Evolutionary conservation across 2,888 invertebrate species (phyloP), one percentile per base, ranked within the genome.

Genomic region (Drosophila longiperda): DNA sequence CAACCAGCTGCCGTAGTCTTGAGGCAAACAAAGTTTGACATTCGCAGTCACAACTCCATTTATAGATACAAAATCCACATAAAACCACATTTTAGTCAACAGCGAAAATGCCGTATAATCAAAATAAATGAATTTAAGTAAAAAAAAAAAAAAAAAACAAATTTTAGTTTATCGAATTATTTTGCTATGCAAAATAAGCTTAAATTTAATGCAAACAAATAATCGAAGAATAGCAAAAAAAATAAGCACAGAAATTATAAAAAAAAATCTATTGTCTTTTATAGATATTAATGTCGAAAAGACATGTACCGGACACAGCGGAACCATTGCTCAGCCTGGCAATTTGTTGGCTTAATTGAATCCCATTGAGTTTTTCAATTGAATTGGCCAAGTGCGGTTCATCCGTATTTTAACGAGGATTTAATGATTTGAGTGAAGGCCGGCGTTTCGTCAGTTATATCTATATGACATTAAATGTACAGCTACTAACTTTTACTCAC

Each of bases 341-440:
- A 60, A 36, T 60, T 38, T 70, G 75, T 67, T 68, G 68, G 62
- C 55, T 67, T 75, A 80, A 84, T 78, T 80, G 80, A 71, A 80
- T 65, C 66, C 70, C 80, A 83, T 77, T 77, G 80, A 80, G 72
- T 77, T 80, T 83, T 83, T 80, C 83, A 80, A 80, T 66, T 75
- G 78, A 82, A 87, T 78, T 49, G 82, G 66, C 66, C 38, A 42
- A 65, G 40, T 67, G 69, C 52, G 72, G 54, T 36, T 66, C 32
- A 61, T 49, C 49, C 66, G 59, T 71, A 78, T 75, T 74, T 78
- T 78, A 78, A 78, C 78, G 71, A 75, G 75, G 32, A 61, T 64
- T 78, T 78, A 78, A 77, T 71, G 77, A 71, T 60, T 78, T 73
- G 71, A 78, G 77, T 78, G 77, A n/a, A n/a, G n/a, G n/a, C 54